phyloP scores from a whole-genome alignment of 1,140 invertebrate species.

The Venustaconcha ellipsiformis region DNA sequence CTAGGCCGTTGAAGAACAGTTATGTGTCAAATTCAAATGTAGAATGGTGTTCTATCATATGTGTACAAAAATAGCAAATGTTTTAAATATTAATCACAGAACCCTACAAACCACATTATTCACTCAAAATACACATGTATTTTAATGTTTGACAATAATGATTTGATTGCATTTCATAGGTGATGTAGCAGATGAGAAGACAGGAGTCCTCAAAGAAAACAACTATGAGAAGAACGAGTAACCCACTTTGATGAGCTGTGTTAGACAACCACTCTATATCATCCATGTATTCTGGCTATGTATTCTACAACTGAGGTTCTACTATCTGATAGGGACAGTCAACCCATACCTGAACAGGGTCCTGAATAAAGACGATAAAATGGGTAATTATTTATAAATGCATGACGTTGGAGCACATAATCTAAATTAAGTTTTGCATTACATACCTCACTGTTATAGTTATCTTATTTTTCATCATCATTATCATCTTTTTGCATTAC shows the following conservation, averaged over 20 bases:
- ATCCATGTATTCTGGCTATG: conserved; percentile 47
- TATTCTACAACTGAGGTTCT: conserved; percentile 50
- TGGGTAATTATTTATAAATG: conserved; percentile 18
- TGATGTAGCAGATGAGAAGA: too few relatives aligned
- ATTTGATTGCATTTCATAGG: too few relatives aligned
- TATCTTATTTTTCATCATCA: neutral
- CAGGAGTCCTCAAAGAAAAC: too few relatives aligned
- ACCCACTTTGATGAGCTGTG: conserved; percentile 33
- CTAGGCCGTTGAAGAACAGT: too few relatives aligned
- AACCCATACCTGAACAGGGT: conserved; percentile 39
- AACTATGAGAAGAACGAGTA: neutral
- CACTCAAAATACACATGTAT: too few relatives aligned
- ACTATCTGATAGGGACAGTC: conserved; percentile 44
- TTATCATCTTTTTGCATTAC: neutral
- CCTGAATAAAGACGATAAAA: conserved; percentile 16
- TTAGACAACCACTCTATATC: conserved; percentile 34
- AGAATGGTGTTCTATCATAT: too few relatives aligned
- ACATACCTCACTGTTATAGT: neutral
- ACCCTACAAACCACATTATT: too few relatives aligned
- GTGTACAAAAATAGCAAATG: too few relatives aligned
- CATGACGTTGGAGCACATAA: neutral
- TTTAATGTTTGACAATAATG: too few relatives aligned
- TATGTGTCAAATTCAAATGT: too few relatives aligned
- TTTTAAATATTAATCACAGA: too few relatives aligned
- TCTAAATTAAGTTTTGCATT: neutral